A percentile compares a stretch with the other conserved stretches of the same genome.
Conservation (phyloP, 2,797 vertebrate species). For the Silurus aristotelis region DNA sequence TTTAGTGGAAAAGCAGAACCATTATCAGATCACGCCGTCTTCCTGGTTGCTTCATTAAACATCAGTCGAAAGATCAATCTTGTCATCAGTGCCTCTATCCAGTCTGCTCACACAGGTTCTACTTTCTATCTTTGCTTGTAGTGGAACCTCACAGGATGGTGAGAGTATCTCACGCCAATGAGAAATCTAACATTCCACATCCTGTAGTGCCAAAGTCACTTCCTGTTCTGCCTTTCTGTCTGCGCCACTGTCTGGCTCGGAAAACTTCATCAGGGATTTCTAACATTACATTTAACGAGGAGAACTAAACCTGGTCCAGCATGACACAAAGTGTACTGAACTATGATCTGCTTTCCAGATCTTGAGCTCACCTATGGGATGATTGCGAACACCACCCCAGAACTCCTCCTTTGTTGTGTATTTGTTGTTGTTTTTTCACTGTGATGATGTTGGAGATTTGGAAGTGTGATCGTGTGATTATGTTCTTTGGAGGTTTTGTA, state of each 20-base stretch:
- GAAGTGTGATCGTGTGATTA: not conserved
- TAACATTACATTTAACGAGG: not conserved
- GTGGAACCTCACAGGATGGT: conserved; percentile 41
- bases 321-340: too few relatives aligned
- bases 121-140: conserved; percentile 29
- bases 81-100: not conserved
- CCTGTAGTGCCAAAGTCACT: conserved; percentile 41
- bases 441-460: not conserved
- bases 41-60: not conserved
- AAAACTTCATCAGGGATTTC: not conserved
- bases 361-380: too few relatives aligned
- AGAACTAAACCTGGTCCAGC: too few relatives aligned
- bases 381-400: too few relatives aligned
- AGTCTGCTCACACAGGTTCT: conserved; percentile 6
- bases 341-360: too few relatives aligned
- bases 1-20: conserved; percentile 32
- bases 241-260: not conserved
- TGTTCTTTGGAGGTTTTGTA: conserved; percentile 2
- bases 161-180: conserved; percentile 47
- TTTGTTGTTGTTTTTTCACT: not conserved
- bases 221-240: conserved; percentile 45
- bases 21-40: not conserved
- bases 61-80: not conserved
- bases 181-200: conserved; percentile 51
- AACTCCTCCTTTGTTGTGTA: too few relatives aligned